Conservation (phyloP, 2,797 vertebrate genomes). For the Aplochiton taeniatus region DNA sequence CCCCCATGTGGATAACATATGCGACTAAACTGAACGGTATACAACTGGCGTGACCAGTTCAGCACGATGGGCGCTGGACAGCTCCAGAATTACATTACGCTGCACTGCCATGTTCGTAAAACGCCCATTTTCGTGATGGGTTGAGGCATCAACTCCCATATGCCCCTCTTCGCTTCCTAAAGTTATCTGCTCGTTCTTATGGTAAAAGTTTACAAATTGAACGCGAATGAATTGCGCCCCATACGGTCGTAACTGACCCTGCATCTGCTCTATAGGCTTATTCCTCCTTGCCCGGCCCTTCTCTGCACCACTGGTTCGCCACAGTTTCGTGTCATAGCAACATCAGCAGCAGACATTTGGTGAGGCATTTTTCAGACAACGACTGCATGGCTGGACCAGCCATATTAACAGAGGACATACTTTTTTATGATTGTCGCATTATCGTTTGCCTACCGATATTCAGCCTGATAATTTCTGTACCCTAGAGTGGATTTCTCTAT, state of each 20-base stretch:
- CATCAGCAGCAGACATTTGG: slow-evolving; percentile 51
- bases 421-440: slow-evolving; percentile 26
- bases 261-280: slow-evolving; percentile 4
- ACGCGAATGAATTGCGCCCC: background rate
- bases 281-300: slow-evolving; percentile 13
- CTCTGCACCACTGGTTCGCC: slow-evolving; percentile 61
- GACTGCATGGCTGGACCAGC: slow-evolving; percentile 34
- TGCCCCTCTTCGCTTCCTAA: no score
- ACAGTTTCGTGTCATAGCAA: slow-evolving; percentile 47
- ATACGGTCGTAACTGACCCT: slow-evolving; percentile 53
- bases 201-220: no score
- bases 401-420: slow-evolving; percentile 13
- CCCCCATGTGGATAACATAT: slow-evolving; percentile 24
- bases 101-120: background rate
- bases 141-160: no score
- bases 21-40: background rate
- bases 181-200: no score
- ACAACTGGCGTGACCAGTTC: slow-evolving; percentile 30
- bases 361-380: slow-evolving; percentile 40
- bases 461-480: slow-evolving; percentile 12
- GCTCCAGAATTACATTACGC: slow-evolving; percentile 6
- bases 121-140: no score
- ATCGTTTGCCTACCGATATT: slow-evolving; percentile 14
- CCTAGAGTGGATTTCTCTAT: slow-evolving; percentile 49
- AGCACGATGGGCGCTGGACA: slow-evolving; percentile 58